Base-by-base conservation (phyloP, 2,113 vertebrate species). In the Loxodonta africana region DNA sequence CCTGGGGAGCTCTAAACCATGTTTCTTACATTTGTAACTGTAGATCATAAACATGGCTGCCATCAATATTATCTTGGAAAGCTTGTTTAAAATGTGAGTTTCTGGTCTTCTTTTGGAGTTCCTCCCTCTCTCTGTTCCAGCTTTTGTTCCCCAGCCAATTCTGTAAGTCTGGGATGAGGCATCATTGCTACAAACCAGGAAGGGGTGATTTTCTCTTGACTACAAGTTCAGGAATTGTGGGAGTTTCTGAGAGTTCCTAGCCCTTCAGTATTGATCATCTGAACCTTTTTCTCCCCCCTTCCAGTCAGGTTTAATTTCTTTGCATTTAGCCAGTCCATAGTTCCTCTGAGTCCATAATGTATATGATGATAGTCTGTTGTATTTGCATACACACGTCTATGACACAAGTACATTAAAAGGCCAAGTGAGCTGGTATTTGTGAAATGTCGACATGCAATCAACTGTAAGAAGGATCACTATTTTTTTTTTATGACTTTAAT, bases 211-310 rank as follows among this genome's bases (percentile, higher is more conserved):
- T 9, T 71, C 11, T 48, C 12, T 92, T 83, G 69, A 46, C 8
- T 17, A 48, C 62, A 89, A 51, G 23, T 71, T 91, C 17, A 83
- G 46, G 67, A 84, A n/a, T 8, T 51, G 41, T 83, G 15, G 48
- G 57, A 20, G 15, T 74, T 82, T 87, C n/a, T 91, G 67, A 94
- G 53, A 65, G 74, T 93, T 94, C 93, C 53, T 26, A 76, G 2
- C 1, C 2, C 4, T 8, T 67, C 33, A 90, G 10, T 51, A 14
- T 51, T 74, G 53, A 92, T 57, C 69, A 46, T 81, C 51, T 60
- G 63, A 92, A 74, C 26, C 1, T n/a, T 53, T 46, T 82, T 48
- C 9, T 51, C 26, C 78, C 41, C 83, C 74, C 46, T 53, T 74
- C 57, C 15, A 60, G 6, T 53, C 30, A 82, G 44, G 21, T 69